Conservation (phyloP, 92 coral and sea anemone genomes). For the Ricordea florida region DNA sequence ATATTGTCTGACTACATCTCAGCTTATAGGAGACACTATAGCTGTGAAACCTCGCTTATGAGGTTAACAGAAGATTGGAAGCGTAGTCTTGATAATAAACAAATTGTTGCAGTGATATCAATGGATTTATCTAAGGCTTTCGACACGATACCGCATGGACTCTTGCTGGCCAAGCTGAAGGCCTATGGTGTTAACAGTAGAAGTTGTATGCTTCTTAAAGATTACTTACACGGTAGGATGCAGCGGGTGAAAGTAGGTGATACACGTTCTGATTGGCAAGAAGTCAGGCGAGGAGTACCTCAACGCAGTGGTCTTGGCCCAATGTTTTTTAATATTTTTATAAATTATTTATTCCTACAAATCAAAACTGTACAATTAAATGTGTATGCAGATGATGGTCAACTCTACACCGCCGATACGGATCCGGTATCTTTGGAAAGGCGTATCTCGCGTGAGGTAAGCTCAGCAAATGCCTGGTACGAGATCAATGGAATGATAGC, state of each 20-base stretch:
- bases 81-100: neutral
- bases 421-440: neutral
- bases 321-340: too few species aligned
- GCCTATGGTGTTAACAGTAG: neutral
- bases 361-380: too few species aligned
- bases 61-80: neutral
- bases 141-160: too few species aligned
- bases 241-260: neutral
- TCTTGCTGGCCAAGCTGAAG: too few species aligned
- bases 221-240: too few species aligned
- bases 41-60: too few species aligned
- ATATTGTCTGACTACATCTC: neutral
- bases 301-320: too few species aligned
- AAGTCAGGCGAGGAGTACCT: neutral
- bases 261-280: neutral
- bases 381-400: neutral
- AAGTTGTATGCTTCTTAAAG: too few species aligned
- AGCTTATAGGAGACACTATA: too few species aligned
- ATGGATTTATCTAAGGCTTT: neutral
- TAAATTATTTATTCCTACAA: too few species aligned
- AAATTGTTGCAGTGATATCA: neutral
- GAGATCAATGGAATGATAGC: too few species aligned
- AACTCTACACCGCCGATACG: neutral
- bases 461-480: too few species aligned
- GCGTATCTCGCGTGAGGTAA: neutral